Base-by-base conservation (phyloP, 2,113 vertebrate species). In the Boulengeromyrus knoepffleri region DNA sequence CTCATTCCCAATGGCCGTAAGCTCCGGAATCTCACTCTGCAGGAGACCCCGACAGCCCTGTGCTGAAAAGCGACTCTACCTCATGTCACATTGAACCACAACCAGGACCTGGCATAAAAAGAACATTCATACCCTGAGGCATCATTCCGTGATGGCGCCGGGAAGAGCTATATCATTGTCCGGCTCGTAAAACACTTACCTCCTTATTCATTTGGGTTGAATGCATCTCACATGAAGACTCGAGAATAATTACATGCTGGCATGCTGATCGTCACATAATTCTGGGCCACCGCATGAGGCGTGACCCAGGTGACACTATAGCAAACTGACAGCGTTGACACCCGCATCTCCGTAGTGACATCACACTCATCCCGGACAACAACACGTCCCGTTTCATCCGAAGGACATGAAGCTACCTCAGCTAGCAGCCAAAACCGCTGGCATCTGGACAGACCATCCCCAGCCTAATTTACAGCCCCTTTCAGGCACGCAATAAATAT, bases 401-500 rank as follows among this genome's bases (percentile, higher is more conserved):
- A 95, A 93, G 89, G 93, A 95, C 94, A 92, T 92, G 91, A 92
- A 91, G 92, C 93, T 31, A 92, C 92, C 92, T 91, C 90, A 89
- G 90, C 13, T 88, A 91, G 87, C 49, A n/a, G 42, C 83, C 56
- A 93, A 94, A 95, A 90, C 91, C 89, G 89, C 92, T 91, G 92
- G 94, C 92, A 93, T 93, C 94, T 94, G 95, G 93, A 93, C 92
- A 93, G 93, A 93, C 94, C 93, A 93, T 94, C 95, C 94, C 90
- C 88, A 91, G 93, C 92, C 92, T 94, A 94, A 96, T 95, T 96
- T 96, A 95, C 93, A 91, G 92, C 92, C 91, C 89, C 90, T 90
- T 87, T 92, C 84, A 93, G 93, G 95, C 94, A 95, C 92, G 74
- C 91, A 92, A 94, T 96, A 96, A 95, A 96, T 95, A 95, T 91